These are phyloP conservation scores for Ochotona princeps DNA, from an alignment of 2,113 vertebrate species.

Conservation along the genomic window DNA sequence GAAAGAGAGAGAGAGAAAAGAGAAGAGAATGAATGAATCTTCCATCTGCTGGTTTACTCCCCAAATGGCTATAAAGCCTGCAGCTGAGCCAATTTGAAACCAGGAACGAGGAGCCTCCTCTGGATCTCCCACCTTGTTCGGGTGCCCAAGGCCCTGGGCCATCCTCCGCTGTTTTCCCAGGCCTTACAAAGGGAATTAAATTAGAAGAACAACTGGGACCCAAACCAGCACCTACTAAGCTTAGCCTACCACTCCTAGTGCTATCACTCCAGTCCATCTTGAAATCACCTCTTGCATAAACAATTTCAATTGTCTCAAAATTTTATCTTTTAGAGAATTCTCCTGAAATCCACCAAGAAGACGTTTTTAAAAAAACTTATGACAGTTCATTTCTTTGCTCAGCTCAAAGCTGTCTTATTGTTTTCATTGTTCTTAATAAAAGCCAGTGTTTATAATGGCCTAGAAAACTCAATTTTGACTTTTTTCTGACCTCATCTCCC, in stretches of 20 bases:
- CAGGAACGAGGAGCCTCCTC: too few relatives aligned
- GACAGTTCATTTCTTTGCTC: not conserved
- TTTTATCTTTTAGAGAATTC: not conserved
- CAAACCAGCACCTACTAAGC: too few relatives aligned
- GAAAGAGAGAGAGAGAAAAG: too few relatives aligned
- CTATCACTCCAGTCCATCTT: not conserved
- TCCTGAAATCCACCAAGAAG: not conserved
- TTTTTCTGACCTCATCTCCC: not conserved
- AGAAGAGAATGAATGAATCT: too few relatives aligned
- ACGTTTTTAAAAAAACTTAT: not conserved
- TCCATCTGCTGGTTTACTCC: too few relatives aligned
- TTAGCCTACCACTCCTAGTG: not conserved
- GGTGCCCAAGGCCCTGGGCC: too few relatives aligned
- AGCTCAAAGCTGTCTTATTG: not conserved
- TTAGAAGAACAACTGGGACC: too few relatives aligned
- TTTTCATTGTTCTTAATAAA: not conserved
- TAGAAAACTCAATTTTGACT: not conserved
- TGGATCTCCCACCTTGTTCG: too few relatives aligned
- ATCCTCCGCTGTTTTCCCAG: too few relatives aligned
- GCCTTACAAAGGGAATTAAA: too few relatives aligned
- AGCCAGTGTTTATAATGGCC: not conserved
- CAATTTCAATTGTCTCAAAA: not conserved
- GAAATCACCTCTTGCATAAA: not conserved
- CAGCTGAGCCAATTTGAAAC: too few relatives aligned
- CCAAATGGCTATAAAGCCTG: too few relatives aligned